Evolutionary conservation across 1,140 invertebrate genomes (phyloP).

Genomic region (Heliothis subflexa): DNA sequence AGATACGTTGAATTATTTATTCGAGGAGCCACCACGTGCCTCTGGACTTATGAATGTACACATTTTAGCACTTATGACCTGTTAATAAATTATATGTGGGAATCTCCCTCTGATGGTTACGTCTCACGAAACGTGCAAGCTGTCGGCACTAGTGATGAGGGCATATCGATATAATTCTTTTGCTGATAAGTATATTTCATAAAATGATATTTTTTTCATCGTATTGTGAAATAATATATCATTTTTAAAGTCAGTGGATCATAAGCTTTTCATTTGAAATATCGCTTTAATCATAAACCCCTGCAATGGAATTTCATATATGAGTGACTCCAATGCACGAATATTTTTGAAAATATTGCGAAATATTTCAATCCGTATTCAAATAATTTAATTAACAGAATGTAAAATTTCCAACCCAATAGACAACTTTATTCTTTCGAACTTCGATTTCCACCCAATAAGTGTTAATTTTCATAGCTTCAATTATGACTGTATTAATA

Average conservation of each 20-base stretch:
- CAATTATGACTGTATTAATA: constrained; percentile 18
- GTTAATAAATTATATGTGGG: constrained; percentile 85
- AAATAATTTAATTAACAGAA: constrained; percentile 28
- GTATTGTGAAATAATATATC: neutral
- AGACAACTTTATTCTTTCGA: constrained; percentile 14
- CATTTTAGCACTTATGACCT: constrained; percentile 84
- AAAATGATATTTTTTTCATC: neutral
- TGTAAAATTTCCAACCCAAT: neutral
- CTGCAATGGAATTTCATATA: neutral
- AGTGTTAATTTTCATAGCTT: constrained; percentile 46
- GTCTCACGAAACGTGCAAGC: constrained; percentile 63
- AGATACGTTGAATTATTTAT: constrained; percentile 70
- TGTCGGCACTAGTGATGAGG: constrained; percentile 14
- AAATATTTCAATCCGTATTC: neutral
- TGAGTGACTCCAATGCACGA: neutral
- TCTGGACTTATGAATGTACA: constrained; percentile 82
- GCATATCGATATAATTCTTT: constrained; percentile 9
- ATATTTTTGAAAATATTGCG: neutral
- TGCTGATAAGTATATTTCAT: neutral
- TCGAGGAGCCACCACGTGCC: constrained; percentile 60
- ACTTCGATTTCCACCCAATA: constrained; percentile 57
- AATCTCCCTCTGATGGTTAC: constrained; percentile 67
- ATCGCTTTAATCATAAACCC: neutral
- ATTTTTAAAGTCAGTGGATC: neutral
- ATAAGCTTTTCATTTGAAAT: too few relatives aligned